Evolutionary conservation across 2,113 vertebrate genomes (phyloP).

Genomic region (Aegithalos caudatus): DNA sequence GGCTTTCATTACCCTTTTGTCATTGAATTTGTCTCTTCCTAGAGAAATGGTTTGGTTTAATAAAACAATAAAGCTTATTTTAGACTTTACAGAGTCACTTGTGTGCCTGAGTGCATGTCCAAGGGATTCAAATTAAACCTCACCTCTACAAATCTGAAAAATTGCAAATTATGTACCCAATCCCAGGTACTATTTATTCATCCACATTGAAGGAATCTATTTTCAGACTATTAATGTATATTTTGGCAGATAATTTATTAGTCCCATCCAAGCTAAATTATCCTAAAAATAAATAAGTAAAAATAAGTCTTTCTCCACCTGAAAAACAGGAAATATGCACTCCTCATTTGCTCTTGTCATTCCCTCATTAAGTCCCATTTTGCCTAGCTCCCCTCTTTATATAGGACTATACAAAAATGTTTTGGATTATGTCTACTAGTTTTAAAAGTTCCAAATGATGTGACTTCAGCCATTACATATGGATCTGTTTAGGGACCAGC

Average conservation of each 20-base stretch:
- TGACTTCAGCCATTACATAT: not conserved
- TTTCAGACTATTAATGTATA: not conserved
- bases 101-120: not conserved
- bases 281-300: not conserved
- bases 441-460: not conserved
- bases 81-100: not conserved
- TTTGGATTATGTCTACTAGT: not conserved
- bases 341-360: not conserved
- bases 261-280: not conserved
- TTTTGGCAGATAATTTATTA: not conserved
- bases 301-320: not conserved
- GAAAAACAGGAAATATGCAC: not conserved
- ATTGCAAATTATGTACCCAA: not conserved
- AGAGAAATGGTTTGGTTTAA: not conserved
- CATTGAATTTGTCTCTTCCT: not conserved
- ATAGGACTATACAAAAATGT: not conserved
- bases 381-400: not conserved
- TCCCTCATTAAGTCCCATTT: not conserved
- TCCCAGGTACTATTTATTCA: slow-evolving; percentile 6
- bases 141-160: not conserved
- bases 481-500: not conserved
- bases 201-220: not conserved
- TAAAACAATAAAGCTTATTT: not conserved
- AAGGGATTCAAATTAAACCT: not conserved
- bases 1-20: not conserved